Base-by-base conservation (phyloP, 2,113 vertebrate genomes). In the Butastur rufipennis region DNA sequence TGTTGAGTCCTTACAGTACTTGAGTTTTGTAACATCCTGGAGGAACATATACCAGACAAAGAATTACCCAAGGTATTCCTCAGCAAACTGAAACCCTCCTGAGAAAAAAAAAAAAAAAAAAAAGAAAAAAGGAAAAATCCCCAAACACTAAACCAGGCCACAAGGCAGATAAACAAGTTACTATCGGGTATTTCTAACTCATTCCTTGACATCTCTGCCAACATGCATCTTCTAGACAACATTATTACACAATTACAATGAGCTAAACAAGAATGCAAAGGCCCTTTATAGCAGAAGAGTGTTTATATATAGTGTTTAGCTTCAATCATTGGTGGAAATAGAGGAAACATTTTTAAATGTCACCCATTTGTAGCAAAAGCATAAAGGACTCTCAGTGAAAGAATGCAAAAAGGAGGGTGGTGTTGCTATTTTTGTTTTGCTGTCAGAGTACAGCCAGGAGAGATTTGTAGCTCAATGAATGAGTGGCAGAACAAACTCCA, bases 81-180 rank as follows among this genome's bases (percentile, higher is more conserved):
- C 22, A 75, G 27, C 40, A 92, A 72, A 72, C 22, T 59, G 34
- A 43, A 52, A 52, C 50, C 4, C 26, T 52, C 25, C 26, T 52
- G 50, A 53, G 27, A 38, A 32, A 50, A 81, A 81, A 55, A 67
- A n/a, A 26, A 5, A 20, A 47, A 42, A 42, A 40, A 40, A 14
- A 29, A 43, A 16, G 78, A 40, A 72, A 82, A 47, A 16, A 0
- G 0, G 3, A 61, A 34, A 50, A 21, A 47, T 15, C 1, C 9
- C 16, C 63, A 27, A 71, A 25, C 21, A 40, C 45, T 78, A 40
- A 85, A 75, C 38, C 55, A 87, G 43, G 52, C 91, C 32, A 19
- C 74, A 92, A 93, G 75, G 73, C 18, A 97, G 77, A 88, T 32
- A 71, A 96, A 47, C 11, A 86, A 87, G 67, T 81, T 91, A 43